Evolutionary conservation across 2,888 invertebrate genomes (phyloP).

Genomic region (Hyposoter didymator): DNA sequence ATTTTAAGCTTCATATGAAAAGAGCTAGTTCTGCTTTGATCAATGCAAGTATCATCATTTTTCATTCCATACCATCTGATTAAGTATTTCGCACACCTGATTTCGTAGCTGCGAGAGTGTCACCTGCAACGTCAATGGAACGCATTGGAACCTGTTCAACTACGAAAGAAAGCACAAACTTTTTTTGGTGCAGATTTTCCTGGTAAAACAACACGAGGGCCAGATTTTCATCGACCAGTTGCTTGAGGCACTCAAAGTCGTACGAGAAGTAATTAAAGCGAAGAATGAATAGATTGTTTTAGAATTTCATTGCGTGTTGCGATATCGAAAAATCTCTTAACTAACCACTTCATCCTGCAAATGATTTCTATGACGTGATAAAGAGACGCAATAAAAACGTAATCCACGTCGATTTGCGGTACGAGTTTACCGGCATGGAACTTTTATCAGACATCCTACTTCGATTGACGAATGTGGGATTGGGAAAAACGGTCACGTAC

Average conservation of each 20-base stretch:
- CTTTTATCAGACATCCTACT: conserved; percentile 45
- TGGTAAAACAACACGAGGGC: background rate
- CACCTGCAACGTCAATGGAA: background rate
- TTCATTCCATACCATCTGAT: background rate
- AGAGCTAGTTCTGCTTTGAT: conserved; percentile 2
- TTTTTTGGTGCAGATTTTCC: background rate
- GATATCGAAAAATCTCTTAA: background rate
- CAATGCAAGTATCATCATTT: background rate
- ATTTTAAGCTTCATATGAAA: background rate
- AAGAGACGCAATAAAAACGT: conserved; percentile 14
- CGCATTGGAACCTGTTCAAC: background rate
- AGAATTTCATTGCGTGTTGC: background rate
- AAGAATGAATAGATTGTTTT: background rate
- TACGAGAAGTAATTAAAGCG: background rate
- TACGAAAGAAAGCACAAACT: background rate
- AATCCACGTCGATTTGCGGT: conserved; percentile 38
- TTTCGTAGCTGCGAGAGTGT: background rate
- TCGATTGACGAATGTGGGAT: conserved; percentile 16
- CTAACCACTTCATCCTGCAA: conserved; percentile 38
- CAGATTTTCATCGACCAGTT: background rate
- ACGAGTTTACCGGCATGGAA: background rate
- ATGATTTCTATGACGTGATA: conserved; percentile 6
- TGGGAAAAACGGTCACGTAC: conserved; percentile 22
- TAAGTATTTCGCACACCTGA: background rate
- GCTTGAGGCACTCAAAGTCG: background rate